Evolutionary conservation across 2,113 vertebrate species (phyloP).

Genomic region (Vidua macroura): DNA sequence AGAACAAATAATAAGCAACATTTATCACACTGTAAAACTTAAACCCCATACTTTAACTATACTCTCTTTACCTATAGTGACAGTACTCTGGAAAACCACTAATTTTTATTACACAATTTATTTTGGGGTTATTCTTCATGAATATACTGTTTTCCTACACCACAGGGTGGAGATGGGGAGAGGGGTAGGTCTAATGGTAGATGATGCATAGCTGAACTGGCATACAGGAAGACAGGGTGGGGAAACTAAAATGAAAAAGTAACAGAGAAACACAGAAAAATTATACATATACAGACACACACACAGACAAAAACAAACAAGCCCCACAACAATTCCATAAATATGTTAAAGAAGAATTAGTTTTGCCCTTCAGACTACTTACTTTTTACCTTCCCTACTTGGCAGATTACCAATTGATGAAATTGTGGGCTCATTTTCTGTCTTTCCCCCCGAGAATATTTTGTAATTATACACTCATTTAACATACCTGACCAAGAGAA

Average conservation of each 20-base stretch:
- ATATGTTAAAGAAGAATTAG: neutral
- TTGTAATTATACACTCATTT: neutral
- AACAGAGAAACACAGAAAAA: neutral
- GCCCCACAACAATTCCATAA: neutral
- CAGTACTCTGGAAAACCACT: neutral
- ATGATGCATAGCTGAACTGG: neutral
- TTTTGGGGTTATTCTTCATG: neutral
- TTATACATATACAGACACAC: fast-evolving
- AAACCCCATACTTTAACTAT: neutral
- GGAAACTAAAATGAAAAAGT: neutral
- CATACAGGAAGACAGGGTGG: neutral
- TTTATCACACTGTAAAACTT: neutral
- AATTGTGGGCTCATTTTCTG: neutral
- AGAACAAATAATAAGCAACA: neutral
- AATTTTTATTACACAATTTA: neutral
- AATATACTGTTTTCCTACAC: neutral
- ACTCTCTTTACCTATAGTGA: neutral
- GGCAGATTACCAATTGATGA: neutral
- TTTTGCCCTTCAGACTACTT: neutral
- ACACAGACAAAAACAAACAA: neutral
- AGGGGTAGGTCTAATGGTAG: neutral
- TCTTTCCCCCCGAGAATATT: neutral
- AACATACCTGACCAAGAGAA: slow-evolving; percentile 79
- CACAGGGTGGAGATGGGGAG: neutral
- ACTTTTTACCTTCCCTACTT: neutral